Base-by-base conservation (phyloP, 2,888 invertebrate genomes). In the Drosophila eohydei region DNA sequence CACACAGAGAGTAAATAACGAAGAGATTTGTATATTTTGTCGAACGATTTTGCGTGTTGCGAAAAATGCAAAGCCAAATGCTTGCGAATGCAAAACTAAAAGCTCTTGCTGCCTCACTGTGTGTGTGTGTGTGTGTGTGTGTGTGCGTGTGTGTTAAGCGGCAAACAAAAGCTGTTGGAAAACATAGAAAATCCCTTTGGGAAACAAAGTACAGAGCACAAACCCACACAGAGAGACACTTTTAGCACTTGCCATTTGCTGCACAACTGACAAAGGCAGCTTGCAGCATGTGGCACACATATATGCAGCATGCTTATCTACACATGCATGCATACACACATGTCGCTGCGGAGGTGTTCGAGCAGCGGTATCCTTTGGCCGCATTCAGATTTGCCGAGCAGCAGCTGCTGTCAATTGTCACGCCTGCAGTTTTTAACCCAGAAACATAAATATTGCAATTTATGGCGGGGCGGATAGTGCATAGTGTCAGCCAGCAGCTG, bases 151-250 rank as follows among this genome's bases (percentile, higher is more conserved):
- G 77, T 66, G 69, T 58, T 83, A 83, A 80, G 80, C 84, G 84
- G 78, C 74, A 82, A 81, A 86, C 83, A 86, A 83, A 82, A 84
- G 83, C 87, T 71, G 72, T 65, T 81, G 71, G 65, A 87, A 84
- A 89, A 86, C 85, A 87, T 76, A 67, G 85, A 87, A 86, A 89
- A 86, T 87, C 85, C 89, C 80, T 86, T 87, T 86, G 84, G 84
- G 64, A 76, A 87, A 89, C 82, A 89, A 83, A 87, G 81, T 77
- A 74, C 74, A 83, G 60, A 59, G 63, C 64, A 67, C 64, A 67
- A 14, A 44, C 26, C 14, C 44, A 74, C 34, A 34, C 43, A 60
- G 28, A 55, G 48, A 64, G 51, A 36, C 36, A 52, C 52, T 52
- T 36, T 52, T 52, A 52, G 52, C 28, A 61, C 30, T 41, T 67